Conservation (phyloP, 2,113 vertebrate genomes). For the Triplophysa rosa region DNA sequence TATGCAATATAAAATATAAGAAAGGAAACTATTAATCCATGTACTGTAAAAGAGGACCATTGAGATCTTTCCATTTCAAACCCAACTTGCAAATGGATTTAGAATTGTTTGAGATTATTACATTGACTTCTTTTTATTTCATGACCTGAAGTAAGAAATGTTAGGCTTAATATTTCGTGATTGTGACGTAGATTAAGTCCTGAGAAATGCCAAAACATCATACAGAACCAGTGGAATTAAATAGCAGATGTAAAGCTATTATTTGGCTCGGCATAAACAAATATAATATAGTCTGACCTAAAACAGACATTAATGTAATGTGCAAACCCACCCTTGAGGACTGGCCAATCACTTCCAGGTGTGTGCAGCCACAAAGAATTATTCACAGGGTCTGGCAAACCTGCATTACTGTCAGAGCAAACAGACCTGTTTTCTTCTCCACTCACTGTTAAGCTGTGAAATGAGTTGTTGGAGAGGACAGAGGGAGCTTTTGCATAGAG, state of each 20-base stretch:
- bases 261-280: slow-evolving; percentile 6
- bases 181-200: neutral
- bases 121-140: slow-evolving; percentile 43
- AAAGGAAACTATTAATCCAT: no score
- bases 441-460: slow-evolving; percentile 1
- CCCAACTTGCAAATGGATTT: slow-evolving; percentile 39
- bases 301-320: slow-evolving; percentile 16
- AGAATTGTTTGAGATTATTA: slow-evolving; percentile 37
- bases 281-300: slow-evolving; percentile 11
- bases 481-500: slow-evolving; percentile 8
- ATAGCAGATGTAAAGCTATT: neutral
- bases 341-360: slow-evolving; percentile 1
- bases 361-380: slow-evolving; percentile 14
- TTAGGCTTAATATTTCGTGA: neutral
- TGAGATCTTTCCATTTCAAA: slow-evolving; percentile 24
- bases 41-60: neutral
- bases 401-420: neutral
- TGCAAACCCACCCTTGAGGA: slow-evolving; percentile 18
- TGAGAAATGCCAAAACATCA: slow-evolving; percentile 1
- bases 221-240: neutral
- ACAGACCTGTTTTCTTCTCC: slow-evolving; percentile 6
- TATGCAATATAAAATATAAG: no score
- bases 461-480: slow-evolving; percentile 1
- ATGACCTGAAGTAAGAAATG: slow-evolving; percentile 44
- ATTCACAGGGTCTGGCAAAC: slow-evolving; percentile 12